These are phyloP conservation scores for Rhagonycha lutea DNA, from an alignment of 2,888 invertebrate genomes.

Conservation along the genomic window DNA sequence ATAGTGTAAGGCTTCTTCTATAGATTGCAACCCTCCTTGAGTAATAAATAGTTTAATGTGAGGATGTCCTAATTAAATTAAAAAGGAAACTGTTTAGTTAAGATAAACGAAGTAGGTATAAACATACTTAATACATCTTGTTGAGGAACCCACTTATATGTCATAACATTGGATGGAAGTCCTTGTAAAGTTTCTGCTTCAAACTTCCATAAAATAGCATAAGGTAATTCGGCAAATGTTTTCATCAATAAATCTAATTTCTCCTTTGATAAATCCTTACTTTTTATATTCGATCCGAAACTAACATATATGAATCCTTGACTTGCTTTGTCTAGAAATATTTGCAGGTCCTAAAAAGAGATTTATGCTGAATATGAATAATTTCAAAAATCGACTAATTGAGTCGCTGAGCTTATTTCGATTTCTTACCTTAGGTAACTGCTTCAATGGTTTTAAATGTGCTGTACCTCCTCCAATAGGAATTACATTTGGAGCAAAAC, in stretches of 20 bases:
- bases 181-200: slow-evolving; percentile 45
- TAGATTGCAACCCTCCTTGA: slow-evolving; percentile 18
- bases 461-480: slow-evolving; percentile 44
- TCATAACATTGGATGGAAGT: slow-evolving; percentile 50
- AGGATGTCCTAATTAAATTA: not conserved
- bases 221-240: slow-evolving; percentile 50
- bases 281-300: slow-evolving; percentile 11
- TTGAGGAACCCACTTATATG: slow-evolving; percentile 53
- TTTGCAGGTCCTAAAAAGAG: not conserved
- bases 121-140: slow-evolving; percentile 49
- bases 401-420: no score
- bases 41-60: not conserved
- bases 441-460: not conserved
- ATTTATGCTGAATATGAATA: not conserved
- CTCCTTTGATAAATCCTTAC: slow-evolving; percentile 30
- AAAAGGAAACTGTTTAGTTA: not conserved
- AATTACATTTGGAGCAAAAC: slow-evolving; percentile 45
- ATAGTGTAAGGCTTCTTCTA: not conserved
- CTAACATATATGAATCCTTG: slow-evolving; percentile 34
- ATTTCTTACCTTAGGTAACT: not conserved
- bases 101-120: not conserved
- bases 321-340: not conserved
- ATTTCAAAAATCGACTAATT: no score
- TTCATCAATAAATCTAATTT: slow-evolving; percentile 43
- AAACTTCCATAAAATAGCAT: slow-evolving; percentile 55